Percentiles rank a stretch among this genome's conserved stretches.
phyloP scores from a whole-genome alignment of 2,888 invertebrate genomes.

The Elmis aenea region DNA sequence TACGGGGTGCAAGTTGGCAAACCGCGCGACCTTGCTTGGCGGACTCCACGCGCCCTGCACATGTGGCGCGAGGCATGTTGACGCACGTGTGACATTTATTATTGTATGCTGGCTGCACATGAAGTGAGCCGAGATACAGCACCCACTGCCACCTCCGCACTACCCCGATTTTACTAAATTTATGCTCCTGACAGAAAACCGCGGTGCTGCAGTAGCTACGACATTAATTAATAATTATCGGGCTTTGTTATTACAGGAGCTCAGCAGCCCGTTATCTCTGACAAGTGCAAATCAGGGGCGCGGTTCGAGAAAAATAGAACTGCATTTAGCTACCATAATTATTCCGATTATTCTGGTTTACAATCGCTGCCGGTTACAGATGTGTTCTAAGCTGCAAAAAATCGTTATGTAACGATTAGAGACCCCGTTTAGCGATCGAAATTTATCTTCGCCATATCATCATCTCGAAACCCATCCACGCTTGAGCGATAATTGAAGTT shows the following conservation, averaged over 20 bases:
- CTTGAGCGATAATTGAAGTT: no score
- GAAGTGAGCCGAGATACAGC: constrained; percentile 19
- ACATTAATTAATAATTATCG: constrained; percentile 19
- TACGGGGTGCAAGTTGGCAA: constrained; percentile 21
- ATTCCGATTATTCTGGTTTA: background rate
- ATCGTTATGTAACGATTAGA: no score
- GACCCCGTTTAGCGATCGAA: no score
- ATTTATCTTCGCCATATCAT: no score
- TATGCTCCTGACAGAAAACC: no score
- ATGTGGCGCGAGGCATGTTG: constrained; percentile 16
- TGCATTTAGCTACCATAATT: constrained; percentile 8
- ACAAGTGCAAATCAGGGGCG: constrained; percentile 21
- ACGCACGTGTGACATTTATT: constrained; percentile 35
- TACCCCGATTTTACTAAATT: no score
- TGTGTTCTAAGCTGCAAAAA: no score
- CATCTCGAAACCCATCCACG: no score
- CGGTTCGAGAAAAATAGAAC: constrained; percentile 16
- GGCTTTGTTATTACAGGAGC: constrained; percentile 21
- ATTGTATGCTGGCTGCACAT: constrained; percentile 26
- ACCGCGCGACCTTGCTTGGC: constrained; percentile 20
- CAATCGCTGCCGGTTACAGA: no score
- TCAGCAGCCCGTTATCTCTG: constrained; percentile 19
- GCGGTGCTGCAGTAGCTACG: constrained; percentile 4
- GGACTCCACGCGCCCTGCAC: constrained; percentile 2
- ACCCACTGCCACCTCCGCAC: constrained; percentile 5